These are phyloP conservation scores for Calosoma granatense DNA, from an alignment of 1,140 invertebrate species.

Conservation along the genomic window DNA sequence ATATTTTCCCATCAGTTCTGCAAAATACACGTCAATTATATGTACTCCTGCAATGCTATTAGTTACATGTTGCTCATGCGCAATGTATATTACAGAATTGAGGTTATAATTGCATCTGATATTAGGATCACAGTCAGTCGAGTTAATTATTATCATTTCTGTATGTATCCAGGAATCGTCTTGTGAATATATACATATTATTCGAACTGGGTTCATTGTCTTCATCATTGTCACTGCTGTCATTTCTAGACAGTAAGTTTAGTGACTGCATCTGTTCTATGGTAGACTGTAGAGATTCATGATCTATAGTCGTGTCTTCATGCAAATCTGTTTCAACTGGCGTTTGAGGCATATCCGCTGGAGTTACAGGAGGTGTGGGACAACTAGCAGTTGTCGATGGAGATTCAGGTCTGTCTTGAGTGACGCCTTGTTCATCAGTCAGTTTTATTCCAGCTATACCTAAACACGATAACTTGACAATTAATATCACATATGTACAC, in stretches of 20 bases:
- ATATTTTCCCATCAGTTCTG: no score
- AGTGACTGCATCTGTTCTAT: conserved; percentile 33
- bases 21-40: no score
- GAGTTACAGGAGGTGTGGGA: not conserved
- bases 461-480: no score
- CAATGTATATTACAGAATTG: no score
- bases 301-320: conserved; percentile 31
- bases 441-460: conserved; percentile 2
- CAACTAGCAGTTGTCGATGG: conserved; percentile 24
- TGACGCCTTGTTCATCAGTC: not conserved
- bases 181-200: conserved; percentile 30
- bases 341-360: conserved; percentile 19
- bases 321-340: conserved; percentile 28
- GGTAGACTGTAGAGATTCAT: conserved; percentile 16
- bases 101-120: no score
- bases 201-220: conserved; percentile 19
- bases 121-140: no score
- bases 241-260: conserved; percentile 28
- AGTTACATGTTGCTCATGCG: no score
- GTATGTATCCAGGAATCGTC: not conserved
- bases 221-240: conserved; percentile 28
- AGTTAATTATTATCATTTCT: not conserved
- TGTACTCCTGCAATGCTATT: no score
- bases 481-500: no score
- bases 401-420: conserved; percentile 28